A percentile compares a stretch with the other conserved stretches of the same genome.
These are phyloP conservation scores for Thymelicus acteon DNA, from an alignment of 2,888 invertebrate species.

Conservation along the genomic window DNA sequence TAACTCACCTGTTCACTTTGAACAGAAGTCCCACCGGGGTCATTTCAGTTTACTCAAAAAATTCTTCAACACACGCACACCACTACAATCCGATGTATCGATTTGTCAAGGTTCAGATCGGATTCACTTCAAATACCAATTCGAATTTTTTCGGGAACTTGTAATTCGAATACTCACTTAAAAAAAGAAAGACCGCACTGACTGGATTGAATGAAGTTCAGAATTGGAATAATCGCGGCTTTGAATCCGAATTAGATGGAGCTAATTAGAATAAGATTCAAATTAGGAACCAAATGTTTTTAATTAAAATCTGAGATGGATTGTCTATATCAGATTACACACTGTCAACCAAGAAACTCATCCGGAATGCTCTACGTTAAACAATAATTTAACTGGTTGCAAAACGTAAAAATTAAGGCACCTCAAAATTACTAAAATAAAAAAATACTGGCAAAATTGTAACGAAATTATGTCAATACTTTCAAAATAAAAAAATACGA, in stretches of 20 bases:
- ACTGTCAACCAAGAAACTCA: not conserved
- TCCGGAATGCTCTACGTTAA: not conserved
- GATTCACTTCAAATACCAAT: slow-evolving; percentile 19
- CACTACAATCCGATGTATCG: slow-evolving; percentile 48
- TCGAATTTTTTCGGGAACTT: not conserved
- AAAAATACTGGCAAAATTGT: slow-evolving; percentile 10
- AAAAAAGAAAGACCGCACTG: slow-evolving; percentile 11
- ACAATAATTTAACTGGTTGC: not conserved
- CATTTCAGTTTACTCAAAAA: slow-evolving; percentile 65
- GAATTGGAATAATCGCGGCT: slow-evolving; percentile 32
- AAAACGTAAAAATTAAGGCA: slow-evolving; percentile 3
- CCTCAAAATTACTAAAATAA: not conserved
- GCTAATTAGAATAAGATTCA: too few species aligned
- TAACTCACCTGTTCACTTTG: slow-evolving; percentile 85
- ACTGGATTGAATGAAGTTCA: slow-evolving; percentile 11
- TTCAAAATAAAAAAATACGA: slow-evolving; percentile 45
- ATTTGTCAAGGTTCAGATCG: slow-evolving; percentile 17
- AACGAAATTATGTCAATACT: slow-evolving; percentile 6
- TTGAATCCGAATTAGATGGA: too few species aligned
- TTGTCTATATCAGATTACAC: not conserved
- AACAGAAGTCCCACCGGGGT: slow-evolving; percentile 86
- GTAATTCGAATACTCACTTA: slow-evolving; percentile 13
- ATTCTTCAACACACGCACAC: slow-evolving; percentile 44
- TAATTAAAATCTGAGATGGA: too few species aligned
- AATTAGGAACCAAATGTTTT: too few species aligned